phyloP scores from a whole-genome alignment of 2,888 invertebrate species.

The Tineola bisselliella region DNA sequence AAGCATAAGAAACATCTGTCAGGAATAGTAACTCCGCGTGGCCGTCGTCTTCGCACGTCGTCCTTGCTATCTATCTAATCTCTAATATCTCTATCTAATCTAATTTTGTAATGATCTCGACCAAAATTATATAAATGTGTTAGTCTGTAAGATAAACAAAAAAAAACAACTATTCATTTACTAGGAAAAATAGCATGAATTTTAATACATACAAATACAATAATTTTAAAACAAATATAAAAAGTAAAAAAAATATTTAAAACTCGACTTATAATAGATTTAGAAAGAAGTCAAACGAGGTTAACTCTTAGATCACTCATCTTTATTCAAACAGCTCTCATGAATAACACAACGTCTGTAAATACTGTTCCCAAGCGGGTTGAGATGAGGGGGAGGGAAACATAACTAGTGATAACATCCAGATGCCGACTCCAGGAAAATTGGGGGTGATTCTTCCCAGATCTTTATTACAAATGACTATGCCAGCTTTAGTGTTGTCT shows the following conservation, averaged over 20 bases:
- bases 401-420: conserved; percentile 12
- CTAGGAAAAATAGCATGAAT: no score
- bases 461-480: conserved; percentile 8
- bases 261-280: conserved; percentile 25
- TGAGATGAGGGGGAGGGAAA: background rate
- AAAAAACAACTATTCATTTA: no score
- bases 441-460: conserved; percentile 11
- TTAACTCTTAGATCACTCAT: conserved; percentile 34
- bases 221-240: no score
- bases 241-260: background rate
- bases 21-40: no score
- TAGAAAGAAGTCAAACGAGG: conserved; percentile 26
- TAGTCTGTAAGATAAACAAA: no score
- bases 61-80: no score
- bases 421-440: conserved; percentile 9
- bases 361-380: conserved; percentile 27
- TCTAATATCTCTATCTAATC: no score
- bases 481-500: background rate
- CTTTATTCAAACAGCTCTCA: conserved; percentile 56
- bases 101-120: no score
- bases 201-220: no score
- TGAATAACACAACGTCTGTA: conserved; percentile 55
- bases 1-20: no score
- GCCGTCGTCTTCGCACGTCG: no score
- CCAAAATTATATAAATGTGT: no score